Evolutionary conservation across 64 coral and sea anemone genomes (phyloP), one percentile per base, ranked within the genome.

Genomic region (Montipora capricornis): DNA sequence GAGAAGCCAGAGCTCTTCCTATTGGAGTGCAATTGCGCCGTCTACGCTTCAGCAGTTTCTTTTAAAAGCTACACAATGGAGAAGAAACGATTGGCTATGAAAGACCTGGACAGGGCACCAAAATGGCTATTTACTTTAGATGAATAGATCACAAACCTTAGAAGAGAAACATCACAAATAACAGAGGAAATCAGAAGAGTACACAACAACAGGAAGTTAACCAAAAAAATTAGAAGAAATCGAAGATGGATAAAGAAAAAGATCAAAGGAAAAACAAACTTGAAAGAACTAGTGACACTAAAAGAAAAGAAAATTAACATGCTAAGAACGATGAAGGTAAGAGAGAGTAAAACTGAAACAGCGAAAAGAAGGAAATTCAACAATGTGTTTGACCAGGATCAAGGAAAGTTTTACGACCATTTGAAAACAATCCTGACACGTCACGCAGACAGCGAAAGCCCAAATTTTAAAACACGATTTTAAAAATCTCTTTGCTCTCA

Each of bases 281-380:
- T 84, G 59, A 82, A 82, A n/a, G 52, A 44, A n/a, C 82, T 85
- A 19, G 9, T 71, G 5, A 87, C 83, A 14, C 5, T 87, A 20
- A 50, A 71, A 47, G 83, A 87, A 73, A 87, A 87, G 12, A 49
- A 87, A 68, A 49, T 87, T 8, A 87, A 87, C 13, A 87, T 14
- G 1, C n/a, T 87, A 14, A 87, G 62, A 73, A 49, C 0, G 19
- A 8, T 70, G 62, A 87, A 16, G 8, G 37, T 19, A 16, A 44
- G 62, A 47, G 19, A 44, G 20, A 10, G 5, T 3, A 71, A 44
- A 87, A 4, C 20, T 15, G 66, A 69, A 47, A n/a, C 62, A 3
- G 6, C 12, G 2, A 70, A 46, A 20, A 87, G 83, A 44, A 69
- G 83, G 20, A 87, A 73, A 73, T 19, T 13, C 46, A 87, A 87